A percentile compares a stretch with the other conserved stretches of the same genome.
phyloP scores from a whole-genome alignment of 2,888 invertebrate genomes.

The Callyntrura sp. region DNA sequence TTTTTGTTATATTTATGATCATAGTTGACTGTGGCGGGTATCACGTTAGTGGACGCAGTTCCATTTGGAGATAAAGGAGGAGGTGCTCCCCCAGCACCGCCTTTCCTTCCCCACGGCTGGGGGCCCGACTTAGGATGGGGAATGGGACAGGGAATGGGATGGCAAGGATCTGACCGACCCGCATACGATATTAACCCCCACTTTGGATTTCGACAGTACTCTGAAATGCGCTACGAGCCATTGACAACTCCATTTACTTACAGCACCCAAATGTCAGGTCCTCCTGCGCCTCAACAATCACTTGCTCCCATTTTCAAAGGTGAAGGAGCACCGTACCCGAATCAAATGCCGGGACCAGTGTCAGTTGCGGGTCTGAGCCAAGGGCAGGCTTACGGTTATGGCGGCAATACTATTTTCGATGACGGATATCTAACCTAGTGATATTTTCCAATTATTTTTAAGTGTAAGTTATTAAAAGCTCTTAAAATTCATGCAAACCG shows the following conservation, averaged over 20 bases:
- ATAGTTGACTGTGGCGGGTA: conserved; percentile 35
- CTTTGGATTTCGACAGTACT: conserved; percentile 83
- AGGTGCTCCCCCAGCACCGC: conserved; percentile 7
- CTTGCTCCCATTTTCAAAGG: conserved; percentile 44
- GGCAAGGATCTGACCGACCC: conserved; percentile 24
- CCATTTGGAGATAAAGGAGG: conserved; percentile 28
- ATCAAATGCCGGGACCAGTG: conserved; percentile 41
- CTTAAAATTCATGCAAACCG: not conserved
- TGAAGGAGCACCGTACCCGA: conserved; percentile 58
- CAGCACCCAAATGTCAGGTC: conserved; percentile 45
- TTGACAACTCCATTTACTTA: conserved; percentile 78
- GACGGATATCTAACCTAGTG: conserved; percentile 52
- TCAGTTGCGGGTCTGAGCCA: not conserved
- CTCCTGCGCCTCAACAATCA: conserved; percentile 65
- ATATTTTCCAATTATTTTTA: not conserved
- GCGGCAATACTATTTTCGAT: conserved; percentile 34
- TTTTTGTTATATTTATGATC: no score
- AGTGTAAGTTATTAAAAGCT: conserved; percentile 33
- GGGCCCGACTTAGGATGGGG: conserved; percentile 37
- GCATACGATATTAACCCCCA: conserved; percentile 79
- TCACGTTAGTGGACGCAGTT: not conserved
- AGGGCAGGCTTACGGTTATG: not conserved
- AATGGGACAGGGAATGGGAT: conserved; percentile 36
- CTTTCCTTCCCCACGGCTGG: conserved; percentile 46
- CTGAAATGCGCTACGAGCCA: conserved; percentile 83